These are phyloP conservation scores for Xiphophorus birchmanni DNA, from an alignment of 2,797 vertebrate species.

Conservation along the genomic window DNA sequence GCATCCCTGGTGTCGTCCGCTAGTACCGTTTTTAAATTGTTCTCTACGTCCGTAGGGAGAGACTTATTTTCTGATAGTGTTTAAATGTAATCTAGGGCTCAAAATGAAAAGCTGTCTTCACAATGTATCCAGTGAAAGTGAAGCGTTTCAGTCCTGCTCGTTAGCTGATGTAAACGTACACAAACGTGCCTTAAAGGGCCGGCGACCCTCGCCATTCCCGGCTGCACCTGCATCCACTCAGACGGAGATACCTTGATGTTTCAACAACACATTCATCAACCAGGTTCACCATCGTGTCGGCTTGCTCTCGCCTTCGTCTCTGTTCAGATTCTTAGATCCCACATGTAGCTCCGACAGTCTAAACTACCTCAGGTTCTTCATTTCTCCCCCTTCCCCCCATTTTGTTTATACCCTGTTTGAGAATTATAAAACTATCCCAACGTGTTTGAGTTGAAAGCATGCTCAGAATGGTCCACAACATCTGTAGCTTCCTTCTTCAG, in stretches of 20 bases:
- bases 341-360: slow-evolving; percentile 46
- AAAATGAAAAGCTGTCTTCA: slow-evolving; percentile 51
- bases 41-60: slow-evolving; percentile 65
- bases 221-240: slow-evolving; percentile 35
- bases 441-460: slow-evolving; percentile 14
- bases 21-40: slow-evolving; percentile 62
- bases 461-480: background rate
- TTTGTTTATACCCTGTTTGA: background rate
- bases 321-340: background rate
- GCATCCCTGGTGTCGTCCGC: slow-evolving; percentile 59
- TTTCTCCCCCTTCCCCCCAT: background rate
- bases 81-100: slow-evolving; percentile 56
- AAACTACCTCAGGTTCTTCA: slow-evolving; percentile 66
- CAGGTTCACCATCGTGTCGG: background rate
- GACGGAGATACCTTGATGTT: slow-evolving; percentile 69
- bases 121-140: slow-evolving; percentile 61
- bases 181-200: slow-evolving; percentile 70
- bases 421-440: slow-evolving; percentile 10
- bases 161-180: slow-evolving; percentile 59
- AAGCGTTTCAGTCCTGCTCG: slow-evolving; percentile 59
- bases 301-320: background rate
- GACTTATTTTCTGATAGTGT: slow-evolving; percentile 69
- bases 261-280: background rate
- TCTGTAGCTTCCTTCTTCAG: background rate
- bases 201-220: slow-evolving; percentile 36